Percentiles rank a stretch among this genome's conserved stretches.
Conservation (phyloP, 2,888 invertebrate genomes). For the Limnephilus auricula region DNA sequence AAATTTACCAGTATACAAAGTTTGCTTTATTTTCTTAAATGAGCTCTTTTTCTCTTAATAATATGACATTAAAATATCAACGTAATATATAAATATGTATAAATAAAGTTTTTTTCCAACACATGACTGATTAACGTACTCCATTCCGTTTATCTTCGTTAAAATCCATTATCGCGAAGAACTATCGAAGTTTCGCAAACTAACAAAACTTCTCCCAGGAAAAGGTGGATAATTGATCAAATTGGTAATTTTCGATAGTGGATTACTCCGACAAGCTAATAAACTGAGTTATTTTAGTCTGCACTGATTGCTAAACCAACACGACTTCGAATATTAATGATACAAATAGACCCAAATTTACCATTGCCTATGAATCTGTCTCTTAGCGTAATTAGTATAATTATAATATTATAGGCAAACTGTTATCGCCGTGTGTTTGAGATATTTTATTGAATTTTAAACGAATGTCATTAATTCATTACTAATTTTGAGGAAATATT, state of each 20-base stretch:
- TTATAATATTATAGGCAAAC: background rate
- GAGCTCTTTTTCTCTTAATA: background rate
- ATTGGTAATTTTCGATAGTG: background rate
- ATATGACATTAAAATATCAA: background rate
- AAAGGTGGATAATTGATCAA: background rate
- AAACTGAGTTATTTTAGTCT: background rate
- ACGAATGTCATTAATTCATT: background rate
- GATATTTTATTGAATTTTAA: background rate
- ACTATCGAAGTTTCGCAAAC: background rate
- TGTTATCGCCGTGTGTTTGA: background rate
- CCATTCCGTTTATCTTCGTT: background rate
- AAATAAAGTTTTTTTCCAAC: background rate
- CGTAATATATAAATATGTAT: background rate
- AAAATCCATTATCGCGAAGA: background rate
- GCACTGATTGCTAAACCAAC: slow-evolving; percentile 13
- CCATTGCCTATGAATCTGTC: background rate
- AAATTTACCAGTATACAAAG: too few species aligned
- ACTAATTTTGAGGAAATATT: background rate
- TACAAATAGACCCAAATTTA: background rate
- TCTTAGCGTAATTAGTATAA: background rate
- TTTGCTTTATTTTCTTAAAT: too few species aligned
- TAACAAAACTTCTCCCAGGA: background rate
- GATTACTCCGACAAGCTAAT: background rate
- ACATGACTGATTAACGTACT: background rate
- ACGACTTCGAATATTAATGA: background rate